Conservation (phyloP, 2,113 vertebrate genomes). For the Rutilus rutilus region DNA sequence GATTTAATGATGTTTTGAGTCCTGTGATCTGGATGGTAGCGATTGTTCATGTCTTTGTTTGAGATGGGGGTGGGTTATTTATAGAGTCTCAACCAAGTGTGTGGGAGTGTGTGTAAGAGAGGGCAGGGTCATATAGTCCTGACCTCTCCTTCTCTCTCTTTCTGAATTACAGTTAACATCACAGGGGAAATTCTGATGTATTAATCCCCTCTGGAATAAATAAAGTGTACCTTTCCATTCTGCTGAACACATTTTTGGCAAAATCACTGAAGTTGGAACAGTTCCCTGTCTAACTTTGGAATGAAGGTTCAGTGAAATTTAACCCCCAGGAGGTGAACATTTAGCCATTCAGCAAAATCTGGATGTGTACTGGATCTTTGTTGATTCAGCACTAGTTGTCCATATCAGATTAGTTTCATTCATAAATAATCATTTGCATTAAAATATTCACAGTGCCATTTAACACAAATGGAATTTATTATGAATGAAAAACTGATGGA, state of each 20-base stretch:
- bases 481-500: neutral
- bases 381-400: neutral
- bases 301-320: neutral
- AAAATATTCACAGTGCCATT: neutral
- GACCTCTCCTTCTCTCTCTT: neutral
- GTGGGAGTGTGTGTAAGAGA: conserved; percentile 35
- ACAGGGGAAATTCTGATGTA: neutral
- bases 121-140: conserved; percentile 17
- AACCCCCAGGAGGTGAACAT: neutral
- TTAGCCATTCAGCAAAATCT: neutral
- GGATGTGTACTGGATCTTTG: neutral
- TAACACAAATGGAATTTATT: neutral
- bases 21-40: conserved; percentile 36
- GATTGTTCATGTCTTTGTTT: conserved; percentile 60
- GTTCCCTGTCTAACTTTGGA: neutral
- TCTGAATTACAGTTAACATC: neutral
- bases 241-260: neutral
- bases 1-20: conserved; percentile 67
- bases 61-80: conserved; percentile 61
- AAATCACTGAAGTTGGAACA: neutral
- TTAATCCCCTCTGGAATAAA: neutral
- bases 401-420: neutral
- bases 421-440: neutral
- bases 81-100: conserved; percentile 60
- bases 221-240: neutral